Conservation (phyloP, 2,113 vertebrate species). For the Baryphthengus martii region DNA sequence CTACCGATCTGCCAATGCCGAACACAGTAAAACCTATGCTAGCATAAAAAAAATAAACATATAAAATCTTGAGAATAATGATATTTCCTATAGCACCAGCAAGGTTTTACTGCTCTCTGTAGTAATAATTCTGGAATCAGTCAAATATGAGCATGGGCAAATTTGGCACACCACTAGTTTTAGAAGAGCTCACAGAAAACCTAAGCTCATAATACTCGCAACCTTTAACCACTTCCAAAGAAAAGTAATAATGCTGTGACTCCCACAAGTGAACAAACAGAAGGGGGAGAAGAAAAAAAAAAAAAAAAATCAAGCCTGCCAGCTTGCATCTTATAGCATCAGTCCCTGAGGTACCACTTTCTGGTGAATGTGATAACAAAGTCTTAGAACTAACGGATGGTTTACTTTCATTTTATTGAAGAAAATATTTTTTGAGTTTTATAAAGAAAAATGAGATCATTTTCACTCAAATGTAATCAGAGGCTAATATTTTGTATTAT, state of each 20-base stretch:
- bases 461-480: not conserved
- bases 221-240: slow-evolving; percentile 1
- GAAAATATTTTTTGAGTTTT: not conserved
- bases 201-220: not conserved
- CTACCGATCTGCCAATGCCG: not conserved
- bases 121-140: not conserved
- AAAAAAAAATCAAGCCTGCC: not conserved
- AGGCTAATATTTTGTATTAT: not conserved
- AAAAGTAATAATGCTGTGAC: slow-evolving; percentile 36
- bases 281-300: not conserved
- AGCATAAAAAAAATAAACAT: not conserved
- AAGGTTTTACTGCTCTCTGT: slow-evolving; percentile 5
- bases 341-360: not conserved
- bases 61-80: not conserved
- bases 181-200: not conserved
- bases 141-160: not conserved
- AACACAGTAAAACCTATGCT: not conserved
- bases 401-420: not conserved
- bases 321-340: not conserved
- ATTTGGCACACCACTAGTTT: not conserved
- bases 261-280: slow-evolving; percentile 16
- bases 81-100: not conserved
- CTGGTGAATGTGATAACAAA: not conserved
- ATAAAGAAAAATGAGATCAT: not conserved
- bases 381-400: not conserved